Conservation (phyloP, 2,888 invertebrate species). For the Penaeus monodon region DNA sequence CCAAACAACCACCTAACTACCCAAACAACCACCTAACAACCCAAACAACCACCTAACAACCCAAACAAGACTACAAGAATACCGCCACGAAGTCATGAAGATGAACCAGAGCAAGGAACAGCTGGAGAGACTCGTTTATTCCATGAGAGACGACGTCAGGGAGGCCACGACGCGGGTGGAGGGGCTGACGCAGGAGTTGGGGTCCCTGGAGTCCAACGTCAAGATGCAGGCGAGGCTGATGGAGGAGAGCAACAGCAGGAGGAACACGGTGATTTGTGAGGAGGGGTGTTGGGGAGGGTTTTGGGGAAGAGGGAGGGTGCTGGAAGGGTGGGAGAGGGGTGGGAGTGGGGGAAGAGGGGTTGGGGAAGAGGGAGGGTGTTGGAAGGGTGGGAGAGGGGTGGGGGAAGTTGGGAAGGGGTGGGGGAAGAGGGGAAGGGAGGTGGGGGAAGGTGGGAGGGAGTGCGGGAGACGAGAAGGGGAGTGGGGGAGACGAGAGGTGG, state of each 20-base stretch:
- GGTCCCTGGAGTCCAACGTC: conserved; percentile 54
- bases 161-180: conserved; percentile 60
- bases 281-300: not conserved
- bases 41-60: too few species aligned
- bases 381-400: too few species aligned
- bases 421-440: too few species aligned
- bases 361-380: not conserved
- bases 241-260: conserved; percentile 60
- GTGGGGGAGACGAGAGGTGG: too few species aligned
- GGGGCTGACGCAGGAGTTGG: conserved; percentile 57
- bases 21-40: too few species aligned
- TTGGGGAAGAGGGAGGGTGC: not conserved
- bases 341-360: not conserved
- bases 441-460: too few species aligned
- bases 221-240: conserved; percentile 63
- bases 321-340: not conserved
- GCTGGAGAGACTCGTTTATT: conserved; percentile 59
- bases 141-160: conserved; percentile 62
- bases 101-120: conserved; percentile 63
- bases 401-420: too few species aligned
- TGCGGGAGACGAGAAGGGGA: too few species aligned
- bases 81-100: conserved; percentile 61
- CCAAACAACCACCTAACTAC: too few species aligned
- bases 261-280: conserved; percentile 13
- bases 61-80: conserved; percentile 61